Conservation (phyloP, 2,888 invertebrate genomes). For the Diadromus collaris region DNA sequence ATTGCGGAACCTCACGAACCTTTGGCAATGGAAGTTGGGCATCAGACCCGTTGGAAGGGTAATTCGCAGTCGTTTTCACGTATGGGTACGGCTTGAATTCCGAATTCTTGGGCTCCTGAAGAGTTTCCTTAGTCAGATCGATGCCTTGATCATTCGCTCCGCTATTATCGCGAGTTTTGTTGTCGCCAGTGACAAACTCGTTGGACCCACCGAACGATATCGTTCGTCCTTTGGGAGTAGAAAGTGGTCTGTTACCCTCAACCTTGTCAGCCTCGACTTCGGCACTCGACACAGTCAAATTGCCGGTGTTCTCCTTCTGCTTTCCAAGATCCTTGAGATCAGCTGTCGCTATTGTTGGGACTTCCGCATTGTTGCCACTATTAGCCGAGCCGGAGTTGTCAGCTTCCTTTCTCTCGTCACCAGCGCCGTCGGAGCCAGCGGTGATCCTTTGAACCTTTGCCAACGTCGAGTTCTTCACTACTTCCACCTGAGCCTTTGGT, state of each 20-base stretch:
- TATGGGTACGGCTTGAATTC: slow-evolving; percentile 72
- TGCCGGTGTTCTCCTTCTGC: slow-evolving; percentile 7
- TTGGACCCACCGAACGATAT: slow-evolving; percentile 69
- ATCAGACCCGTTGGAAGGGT: slow-evolving; percentile 39
- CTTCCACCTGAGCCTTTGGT: slow-evolving; percentile 72
- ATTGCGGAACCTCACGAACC: slow-evolving; percentile 18
- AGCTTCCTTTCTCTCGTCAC: slow-evolving; percentile 23
- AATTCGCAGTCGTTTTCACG: slow-evolving; percentile 18
- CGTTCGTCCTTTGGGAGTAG: slow-evolving; percentile 67
- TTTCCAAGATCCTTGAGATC: not conserved
- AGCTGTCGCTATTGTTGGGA: not conserved
- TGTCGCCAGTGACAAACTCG: slow-evolving; percentile 59
- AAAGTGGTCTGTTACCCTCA: slow-evolving; percentile 20
- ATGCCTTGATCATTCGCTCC: slow-evolving; percentile 1
- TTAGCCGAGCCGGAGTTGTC: not conserved
- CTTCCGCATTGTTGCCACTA: not conserved
- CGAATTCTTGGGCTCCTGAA: slow-evolving; percentile 18
- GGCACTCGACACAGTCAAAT: not conserved
- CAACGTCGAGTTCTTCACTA: slow-evolving; percentile 66
- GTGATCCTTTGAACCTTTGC: slow-evolving; percentile 39
- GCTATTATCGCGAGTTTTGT: slow-evolving; percentile 41
- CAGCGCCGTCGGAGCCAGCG: not conserved
- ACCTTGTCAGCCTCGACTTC: not conserved
- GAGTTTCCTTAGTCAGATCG: slow-evolving; percentile 33
- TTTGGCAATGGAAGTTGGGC: not conserved